Evolutionary conservation across 1,140 invertebrate species (phyloP), one percentile per base, ranked within the genome.

Genomic region (Eriosoma lanigerum): DNA sequence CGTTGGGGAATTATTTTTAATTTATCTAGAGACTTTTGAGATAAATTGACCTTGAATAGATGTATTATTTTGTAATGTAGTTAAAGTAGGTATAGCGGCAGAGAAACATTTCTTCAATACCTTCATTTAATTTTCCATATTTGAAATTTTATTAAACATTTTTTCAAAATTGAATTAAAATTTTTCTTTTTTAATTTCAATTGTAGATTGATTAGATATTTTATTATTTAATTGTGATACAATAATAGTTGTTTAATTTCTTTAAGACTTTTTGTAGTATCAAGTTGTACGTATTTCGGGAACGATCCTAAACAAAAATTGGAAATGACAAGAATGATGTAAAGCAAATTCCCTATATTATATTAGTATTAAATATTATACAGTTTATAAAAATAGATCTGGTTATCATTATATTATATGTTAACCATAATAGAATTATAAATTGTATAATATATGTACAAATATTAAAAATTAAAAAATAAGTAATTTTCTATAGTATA

Each of bases 141-240:
- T 54, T 21, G 52, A 54, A 54, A 54, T 54, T 54, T 19, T 8
- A 21, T 54, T 19, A 10, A 54, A 54, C 52, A 54, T 54, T 54
- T 54, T 54, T n/a, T 50, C 19, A 54, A 54, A 54, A 54, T 54
- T 21, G n/a, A 54, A 54, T 21, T 54, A n/a, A 54, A 54, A 54
- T 54, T 21, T 54, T 8, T 54, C n/a, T 54, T 54, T 54, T 21
- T 21, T 1, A 21, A 21, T 54, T 54, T 54, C 5, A 8, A 21
- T 21, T 0, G 6, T 54, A n/a, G n/a, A 54, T 54, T 9, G n/a
- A n/a, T 54, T 54, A 21, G 52, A 54, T 54, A 54, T 21, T 21
- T 54, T 54, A n/a, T 54, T 54, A 21, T 54, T 54, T 54, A 54
- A n/a, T 54, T 54, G 52, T 54, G n/a, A 54, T 54, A 54, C n/a